Evolutionary conservation across 2,888 invertebrate species (phyloP).

Genomic region (Lomographa bimaculata): DNA sequence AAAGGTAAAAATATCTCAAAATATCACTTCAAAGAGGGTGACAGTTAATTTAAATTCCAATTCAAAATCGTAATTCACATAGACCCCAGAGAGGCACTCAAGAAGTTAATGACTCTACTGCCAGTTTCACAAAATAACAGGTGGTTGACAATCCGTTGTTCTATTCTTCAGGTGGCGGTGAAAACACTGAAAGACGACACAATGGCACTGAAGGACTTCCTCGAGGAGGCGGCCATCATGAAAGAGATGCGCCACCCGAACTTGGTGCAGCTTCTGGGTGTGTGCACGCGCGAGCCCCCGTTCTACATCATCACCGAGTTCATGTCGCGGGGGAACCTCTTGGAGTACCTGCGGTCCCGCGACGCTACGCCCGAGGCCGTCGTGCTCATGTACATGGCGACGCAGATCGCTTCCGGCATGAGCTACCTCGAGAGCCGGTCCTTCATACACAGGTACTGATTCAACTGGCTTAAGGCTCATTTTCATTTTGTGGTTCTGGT

Average conservation of each 20-base stretch:
- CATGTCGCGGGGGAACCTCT: constrained; percentile 98
- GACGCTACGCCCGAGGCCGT: constrained; percentile 96
- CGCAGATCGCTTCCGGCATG: constrained; percentile 99
- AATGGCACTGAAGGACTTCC: constrained; percentile 99
- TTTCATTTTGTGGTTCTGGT: no score
- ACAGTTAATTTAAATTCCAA: no score
- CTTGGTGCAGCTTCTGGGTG: constrained; percentile 98
- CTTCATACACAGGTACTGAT: constrained; percentile 97
- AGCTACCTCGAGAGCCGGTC: constrained; percentile 97
- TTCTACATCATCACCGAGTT: constrained; percentile 99
- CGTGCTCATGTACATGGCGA: constrained; percentile 99
- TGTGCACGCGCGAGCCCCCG: constrained; percentile 99
- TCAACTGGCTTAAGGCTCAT: no score
- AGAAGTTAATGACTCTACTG: no score
- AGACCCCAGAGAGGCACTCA: no score
- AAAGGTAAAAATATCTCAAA: no score
- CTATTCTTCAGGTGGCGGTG: constrained; percentile 90
- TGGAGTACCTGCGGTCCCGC: constrained; percentile 96
- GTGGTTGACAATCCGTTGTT: no score
- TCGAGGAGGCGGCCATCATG: constrained; percentile 99
- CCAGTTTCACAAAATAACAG: no score
- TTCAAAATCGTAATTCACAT: no score
- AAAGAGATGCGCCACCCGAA: constrained; percentile 99
- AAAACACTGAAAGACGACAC: constrained; percentile 99
- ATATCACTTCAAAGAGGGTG: no score